Percentiles rank a stretch among this genome's conserved stretches.
These are phyloP conservation scores for Sinosuthora webbiana DNA, from an alignment of 2,113 vertebrate genomes.

Conservation along the genomic window DNA sequence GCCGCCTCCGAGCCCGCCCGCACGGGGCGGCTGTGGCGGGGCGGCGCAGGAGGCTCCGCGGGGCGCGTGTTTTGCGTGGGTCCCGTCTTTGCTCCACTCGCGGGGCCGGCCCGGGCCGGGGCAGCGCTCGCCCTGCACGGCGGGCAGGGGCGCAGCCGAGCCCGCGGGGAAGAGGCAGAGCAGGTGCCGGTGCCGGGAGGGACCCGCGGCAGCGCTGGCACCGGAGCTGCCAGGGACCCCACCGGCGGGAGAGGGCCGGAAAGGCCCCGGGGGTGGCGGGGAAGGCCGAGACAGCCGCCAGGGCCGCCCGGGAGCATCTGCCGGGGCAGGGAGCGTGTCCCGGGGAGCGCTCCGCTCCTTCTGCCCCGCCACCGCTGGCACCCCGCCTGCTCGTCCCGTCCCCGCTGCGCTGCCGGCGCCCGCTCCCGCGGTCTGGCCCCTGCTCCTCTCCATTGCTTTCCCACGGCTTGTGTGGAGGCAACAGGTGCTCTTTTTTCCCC, in stretches of 20 bases:
- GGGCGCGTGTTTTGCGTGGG: not conserved
- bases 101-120: not conserved
- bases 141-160: not conserved
- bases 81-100: not conserved
- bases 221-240: not conserved
- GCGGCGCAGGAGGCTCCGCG: not conserved
- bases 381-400: not conserved
- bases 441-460: not conserved
- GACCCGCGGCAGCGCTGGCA: not conserved
- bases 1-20: not conserved
- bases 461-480: not conserved
- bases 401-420: not conserved
- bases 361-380: not conserved
- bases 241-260: not conserved
- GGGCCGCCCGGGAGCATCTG: not conserved
- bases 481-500: not conserved
- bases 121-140: not conserved
- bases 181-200: not conserved
- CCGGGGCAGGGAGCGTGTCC: not conserved
- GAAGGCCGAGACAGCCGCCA: no score
- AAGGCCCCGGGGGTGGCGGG: not conserved
- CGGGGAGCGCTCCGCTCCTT: not conserved
- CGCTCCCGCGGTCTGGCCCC: rapidly evolving
- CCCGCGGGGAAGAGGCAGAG: not conserved
- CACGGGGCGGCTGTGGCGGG: not conserved